A percentile compares a stretch with the other conserved stretches of the same genome.
phyloP scores from a whole-genome alignment of 1,140 invertebrate genomes.

The Sitophilus oryzae region DNA sequence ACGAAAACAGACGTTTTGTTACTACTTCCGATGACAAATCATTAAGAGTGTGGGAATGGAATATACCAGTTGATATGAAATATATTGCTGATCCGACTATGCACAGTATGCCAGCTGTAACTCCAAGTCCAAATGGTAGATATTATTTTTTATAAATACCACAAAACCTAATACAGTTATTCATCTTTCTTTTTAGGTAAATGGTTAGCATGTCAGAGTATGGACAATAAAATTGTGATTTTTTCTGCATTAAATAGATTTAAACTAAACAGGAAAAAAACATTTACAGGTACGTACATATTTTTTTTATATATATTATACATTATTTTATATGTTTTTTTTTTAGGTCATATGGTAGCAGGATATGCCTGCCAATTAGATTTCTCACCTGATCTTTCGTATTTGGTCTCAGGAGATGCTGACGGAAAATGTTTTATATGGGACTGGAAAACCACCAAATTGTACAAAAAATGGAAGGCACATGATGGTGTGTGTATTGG shows the following conservation, averaged over 20 bases:
- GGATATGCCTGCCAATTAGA: conserved; percentile 97
- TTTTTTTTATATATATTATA: not conserved
- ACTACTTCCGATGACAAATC: conserved; percentile 99
- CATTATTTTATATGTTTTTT: not conserved
- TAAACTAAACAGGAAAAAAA: conserved; percentile 96
- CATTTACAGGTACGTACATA: conserved; percentile 59
- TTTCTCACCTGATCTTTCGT: conserved; percentile 99
- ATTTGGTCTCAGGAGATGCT: conserved; percentile 97
- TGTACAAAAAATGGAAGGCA: conserved; percentile 98
- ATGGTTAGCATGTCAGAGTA: conserved; percentile 98
- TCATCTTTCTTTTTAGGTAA: conserved; percentile 50
- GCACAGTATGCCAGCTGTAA: conserved; percentile 98
- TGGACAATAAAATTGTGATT: conserved; percentile 99
- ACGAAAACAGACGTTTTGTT: conserved; percentile 95
- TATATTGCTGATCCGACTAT: conserved; percentile 99
- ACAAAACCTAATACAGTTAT: not conserved
- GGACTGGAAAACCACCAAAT: conserved; percentile 99
- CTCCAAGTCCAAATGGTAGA: conserved; percentile 81
- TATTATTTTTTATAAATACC: not conserved
- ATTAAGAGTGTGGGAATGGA: conserved; percentile 99
- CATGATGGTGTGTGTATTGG: conserved; percentile 96
- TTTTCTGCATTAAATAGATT: conserved; percentile 96
- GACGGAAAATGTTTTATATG: conserved; percentile 98
- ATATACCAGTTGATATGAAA: conserved; percentile 99
- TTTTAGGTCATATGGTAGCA: conserved; percentile 92